Conservation (phyloP, 2,797 vertebrate species). For the Protosalanx chinensis region DNA sequence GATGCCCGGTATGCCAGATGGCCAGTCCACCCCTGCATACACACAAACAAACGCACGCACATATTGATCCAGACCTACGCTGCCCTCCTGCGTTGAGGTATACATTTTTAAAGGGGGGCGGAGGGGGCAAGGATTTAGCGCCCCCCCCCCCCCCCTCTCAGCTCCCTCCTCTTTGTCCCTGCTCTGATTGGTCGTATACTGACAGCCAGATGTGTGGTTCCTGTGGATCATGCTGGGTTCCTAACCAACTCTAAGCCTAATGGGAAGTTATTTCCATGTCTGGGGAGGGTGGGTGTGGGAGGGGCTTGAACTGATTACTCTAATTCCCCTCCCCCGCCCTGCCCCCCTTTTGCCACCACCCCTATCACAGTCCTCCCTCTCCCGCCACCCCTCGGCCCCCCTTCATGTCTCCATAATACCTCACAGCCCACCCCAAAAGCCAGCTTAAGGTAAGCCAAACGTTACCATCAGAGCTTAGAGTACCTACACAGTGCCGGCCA, state of each 20-base stretch:
- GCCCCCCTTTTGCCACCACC: constrained; percentile 54
- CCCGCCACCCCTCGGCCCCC: constrained; percentile 75
- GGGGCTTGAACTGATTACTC: constrained; percentile 86
- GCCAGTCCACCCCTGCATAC: too few species aligned
- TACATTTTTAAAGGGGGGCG: too few species aligned
- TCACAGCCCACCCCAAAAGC: constrained; percentile 78
- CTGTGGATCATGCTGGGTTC: constrained; percentile 78
- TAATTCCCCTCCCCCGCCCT: constrained; percentile 68
- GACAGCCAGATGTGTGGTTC: constrained; percentile 85
- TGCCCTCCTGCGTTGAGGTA: neutral
- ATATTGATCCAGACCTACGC: neutral
- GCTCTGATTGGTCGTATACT: constrained; percentile 54
- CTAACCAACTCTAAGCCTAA: constrained; percentile 88
- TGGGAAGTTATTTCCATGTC: constrained; percentile 67
- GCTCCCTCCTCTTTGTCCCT: constrained; percentile 58
- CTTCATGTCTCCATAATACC: constrained; percentile 69
- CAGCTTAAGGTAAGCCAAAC: constrained; percentile 92
- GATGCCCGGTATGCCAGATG: too few species aligned
- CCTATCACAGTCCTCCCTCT: constrained; percentile 38
- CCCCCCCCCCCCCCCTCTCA: constrained; percentile 59
- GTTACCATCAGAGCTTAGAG: constrained; percentile 89
- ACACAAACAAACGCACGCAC: too few species aligned
- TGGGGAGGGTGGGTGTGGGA: constrained; percentile 38
- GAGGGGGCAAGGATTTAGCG: neutral
- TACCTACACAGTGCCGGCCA: constrained; percentile 88